Base-by-base conservation (phyloP, 2,888 invertebrate species). In the Hemithea aestivaria region DNA sequence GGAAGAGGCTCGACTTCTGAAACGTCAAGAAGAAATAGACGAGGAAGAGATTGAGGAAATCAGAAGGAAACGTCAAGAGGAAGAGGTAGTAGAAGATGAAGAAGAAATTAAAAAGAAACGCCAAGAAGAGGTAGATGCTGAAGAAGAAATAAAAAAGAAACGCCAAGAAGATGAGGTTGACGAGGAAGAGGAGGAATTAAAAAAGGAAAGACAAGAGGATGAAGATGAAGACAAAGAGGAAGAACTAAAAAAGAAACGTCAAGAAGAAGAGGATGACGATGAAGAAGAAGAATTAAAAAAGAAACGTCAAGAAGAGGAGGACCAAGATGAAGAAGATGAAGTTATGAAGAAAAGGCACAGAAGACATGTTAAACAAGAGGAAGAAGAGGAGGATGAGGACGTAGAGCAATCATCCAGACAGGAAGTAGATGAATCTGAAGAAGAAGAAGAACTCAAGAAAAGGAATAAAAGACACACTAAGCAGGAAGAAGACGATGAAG, bases 51-150 rank as follows among this genome's bases (percentile, higher is more conserved):
- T 10, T 10, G 35, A 40, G 1, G 21, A 26, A 22, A 25, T 6
- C 1, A 16, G 20, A 7, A 9, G 8, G 4, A 11, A 31, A 23
- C 20, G 10, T 7, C 28, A 27, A 7, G 20, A 20, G 5, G 28
- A 25, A 16, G 32, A 24, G n/a, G 23, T 25, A 6, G 23, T 28
- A n/a, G 32, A 24, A 10, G 23, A 29, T 7, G 23, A 32, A n/a
- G 36, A 42, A 32, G 40, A 31, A 30, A 31, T 28, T 6, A 45
- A 39, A 24, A 40, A 52, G 1, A 48, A 49, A n/a, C 25, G 2
- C 8, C 34, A 37, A 3, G 20, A 30, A 0, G 40, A 44, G 28
- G 37, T 35, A 2, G 40, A 48, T 0, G 39, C 24, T 1, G 48
- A 41, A 2, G 34, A 43, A 10, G 8, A 46, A 35, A 38, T 36